phyloP scores from a whole-genome alignment of 2,797 vertebrate species.

The Epinephelus coioides region DNA sequence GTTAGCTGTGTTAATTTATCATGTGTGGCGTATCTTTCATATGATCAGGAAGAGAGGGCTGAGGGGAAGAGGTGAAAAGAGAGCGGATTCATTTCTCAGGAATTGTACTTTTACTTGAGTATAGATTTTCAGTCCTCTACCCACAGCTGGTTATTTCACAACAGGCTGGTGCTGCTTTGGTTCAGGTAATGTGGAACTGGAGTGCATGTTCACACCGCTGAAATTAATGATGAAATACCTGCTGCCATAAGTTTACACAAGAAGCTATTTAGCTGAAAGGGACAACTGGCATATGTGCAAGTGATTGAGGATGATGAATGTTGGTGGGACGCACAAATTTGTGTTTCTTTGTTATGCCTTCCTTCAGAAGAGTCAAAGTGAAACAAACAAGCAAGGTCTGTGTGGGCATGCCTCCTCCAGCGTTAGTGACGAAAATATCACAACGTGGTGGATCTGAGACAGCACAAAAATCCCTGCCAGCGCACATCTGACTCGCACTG shows the following conservation, averaged over 20 bases:
- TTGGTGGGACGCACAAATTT: not conserved
- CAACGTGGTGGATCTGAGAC: rapidly evolving
- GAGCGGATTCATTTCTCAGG: too few species aligned
- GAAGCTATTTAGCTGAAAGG: not conserved
- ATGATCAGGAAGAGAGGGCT: too few species aligned
- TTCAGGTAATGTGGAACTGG: not conserved
- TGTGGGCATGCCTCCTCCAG: not conserved
- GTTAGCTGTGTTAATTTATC: too few species aligned
- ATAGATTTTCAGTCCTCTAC: too few species aligned
- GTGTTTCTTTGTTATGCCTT: too few species aligned
- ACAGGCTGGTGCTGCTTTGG: not conserved
- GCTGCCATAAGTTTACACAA: not conserved
- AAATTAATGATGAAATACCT: not conserved
- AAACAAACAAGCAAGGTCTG: not conserved
- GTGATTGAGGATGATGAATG: not conserved
- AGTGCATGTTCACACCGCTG: not conserved
- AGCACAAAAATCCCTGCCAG: too few species aligned
- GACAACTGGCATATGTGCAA: not conserved
- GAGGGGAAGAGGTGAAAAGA: too few species aligned
- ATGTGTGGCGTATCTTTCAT: too few species aligned
- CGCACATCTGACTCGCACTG: too few species aligned
- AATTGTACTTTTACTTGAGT: too few species aligned
- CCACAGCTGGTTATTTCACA: not conserved
- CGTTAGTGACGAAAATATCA: not conserved
- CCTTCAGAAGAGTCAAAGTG: not conserved